Percentiles rank a stretch among this genome's conserved stretches.
Conservation (phyloP, 2,888 invertebrate genomes). For the Nephrocerus scutellatus region DNA sequence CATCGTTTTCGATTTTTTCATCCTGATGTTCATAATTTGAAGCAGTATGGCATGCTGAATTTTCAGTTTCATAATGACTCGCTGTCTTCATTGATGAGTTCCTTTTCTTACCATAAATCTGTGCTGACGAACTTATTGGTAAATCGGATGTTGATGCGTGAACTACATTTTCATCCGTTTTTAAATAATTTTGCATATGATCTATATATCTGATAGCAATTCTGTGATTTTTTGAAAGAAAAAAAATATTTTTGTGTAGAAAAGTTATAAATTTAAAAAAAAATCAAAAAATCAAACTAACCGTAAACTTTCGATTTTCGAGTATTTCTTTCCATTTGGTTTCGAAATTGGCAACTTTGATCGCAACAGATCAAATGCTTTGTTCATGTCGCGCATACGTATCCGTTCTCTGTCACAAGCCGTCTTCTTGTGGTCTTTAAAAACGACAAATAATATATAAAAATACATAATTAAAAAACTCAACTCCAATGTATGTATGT, state of each 20-base stretch:
- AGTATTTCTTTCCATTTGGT: conserved; percentile 76
- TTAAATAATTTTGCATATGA: conserved; percentile 54
- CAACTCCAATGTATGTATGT: too few species aligned
- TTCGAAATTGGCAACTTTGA: conserved; percentile 69
- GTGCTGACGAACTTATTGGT: too few species aligned
- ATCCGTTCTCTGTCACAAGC: conserved; percentile 78
- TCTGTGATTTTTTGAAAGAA: conserved; percentile 39
- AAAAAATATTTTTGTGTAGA: not conserved
- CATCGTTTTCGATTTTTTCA: too few species aligned
- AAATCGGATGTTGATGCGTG: too few species aligned
- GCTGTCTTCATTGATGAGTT: too few species aligned
- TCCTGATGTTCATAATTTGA: too few species aligned
- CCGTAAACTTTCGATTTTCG: conserved; percentile 77
- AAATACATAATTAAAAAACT: too few species aligned
- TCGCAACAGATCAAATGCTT: conserved; percentile 69
- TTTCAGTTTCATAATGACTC: too few species aligned
- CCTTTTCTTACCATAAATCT: too few species aligned
- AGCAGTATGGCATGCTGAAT: too few species aligned
- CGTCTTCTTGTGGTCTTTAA: conserved; percentile 70
- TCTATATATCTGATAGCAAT: conserved; percentile 71
- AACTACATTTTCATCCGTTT: too few species aligned
- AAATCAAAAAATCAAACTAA: conserved; percentile 36
- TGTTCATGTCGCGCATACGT: conserved; percentile 80
- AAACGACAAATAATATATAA: too few species aligned
- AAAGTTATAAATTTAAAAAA: not conserved